Evolutionary conservation across 2,888 invertebrate species (phyloP).

Genomic region (Thysanoteuthis rhombus): DNA sequence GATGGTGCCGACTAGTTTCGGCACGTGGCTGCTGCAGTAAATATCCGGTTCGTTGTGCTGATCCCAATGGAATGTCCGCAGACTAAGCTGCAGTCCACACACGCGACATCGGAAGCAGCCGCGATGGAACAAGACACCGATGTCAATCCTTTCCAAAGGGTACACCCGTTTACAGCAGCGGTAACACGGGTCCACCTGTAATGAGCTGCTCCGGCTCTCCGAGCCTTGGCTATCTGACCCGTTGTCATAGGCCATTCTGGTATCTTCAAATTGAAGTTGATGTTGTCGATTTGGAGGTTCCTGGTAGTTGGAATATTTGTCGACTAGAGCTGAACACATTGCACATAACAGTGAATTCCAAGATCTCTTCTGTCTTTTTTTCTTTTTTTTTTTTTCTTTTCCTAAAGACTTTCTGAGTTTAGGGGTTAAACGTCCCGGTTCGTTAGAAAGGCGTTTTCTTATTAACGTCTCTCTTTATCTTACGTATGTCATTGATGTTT

Average conservation of each 20-base stretch:
- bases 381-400: neutral
- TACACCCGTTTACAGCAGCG: slow-evolving; percentile 94
- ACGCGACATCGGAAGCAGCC: slow-evolving; percentile 97
- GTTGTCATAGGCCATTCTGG: neutral
- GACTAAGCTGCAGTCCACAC: slow-evolving; percentile 75
- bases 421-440: too few relatives aligned
- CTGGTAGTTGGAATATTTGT: neutral
- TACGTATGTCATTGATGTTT: neutral
- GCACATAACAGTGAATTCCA: neutral
- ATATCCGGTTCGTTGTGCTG: slow-evolving; percentile 63
- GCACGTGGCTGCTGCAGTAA: slow-evolving; percentile 64
- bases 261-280: neutral
- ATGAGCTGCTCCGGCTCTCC: slow-evolving; percentile 20
- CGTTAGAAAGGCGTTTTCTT: too few relatives aligned
- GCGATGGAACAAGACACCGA: slow-evolving; percentile 88
- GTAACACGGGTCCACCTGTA: slow-evolving; percentile 72
- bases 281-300: neutral
- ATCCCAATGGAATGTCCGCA: slow-evolving; percentile 64
- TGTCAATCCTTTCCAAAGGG: slow-evolving; percentile 88
- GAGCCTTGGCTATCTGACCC: slow-evolving; percentile 40
- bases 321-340: neutral
- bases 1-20: slow-evolving; percentile 63
- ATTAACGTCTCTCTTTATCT: neutral
- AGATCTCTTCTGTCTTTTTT: neutral
- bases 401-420: too few relatives aligned